phyloP scores from a whole-genome alignment of 1,140 invertebrate species.

The Reticulitermes speratus region DNA sequence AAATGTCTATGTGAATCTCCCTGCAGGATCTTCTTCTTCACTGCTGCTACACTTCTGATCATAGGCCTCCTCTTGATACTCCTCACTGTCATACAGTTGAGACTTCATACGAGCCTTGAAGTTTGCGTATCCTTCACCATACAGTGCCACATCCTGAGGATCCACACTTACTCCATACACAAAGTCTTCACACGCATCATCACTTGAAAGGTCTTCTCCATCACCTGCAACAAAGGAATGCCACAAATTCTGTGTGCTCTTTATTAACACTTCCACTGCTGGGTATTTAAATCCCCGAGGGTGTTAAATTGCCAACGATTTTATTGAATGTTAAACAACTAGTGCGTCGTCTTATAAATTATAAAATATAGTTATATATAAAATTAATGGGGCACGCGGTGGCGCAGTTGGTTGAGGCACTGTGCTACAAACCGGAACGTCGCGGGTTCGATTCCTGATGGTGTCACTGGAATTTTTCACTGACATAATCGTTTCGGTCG shows the following conservation, averaged over 20 bases:
- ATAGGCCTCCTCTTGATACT: background rate
- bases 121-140: slow-evolving; percentile 22
- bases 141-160: slow-evolving; percentile 18
- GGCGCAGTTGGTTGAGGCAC: no score
- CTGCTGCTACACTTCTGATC: background rate
- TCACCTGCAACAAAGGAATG: background rate
- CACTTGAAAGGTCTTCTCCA: background rate
- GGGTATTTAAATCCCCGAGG: no score
- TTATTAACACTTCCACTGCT: background rate
- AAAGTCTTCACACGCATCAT: slow-evolving; percentile 16
- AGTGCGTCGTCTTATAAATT: no score
- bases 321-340: no score
- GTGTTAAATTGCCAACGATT: no score
- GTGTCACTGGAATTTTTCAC: no score
- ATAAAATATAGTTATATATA: no score
- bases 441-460: no score
- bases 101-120: background rate
- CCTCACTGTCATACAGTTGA: background rate
- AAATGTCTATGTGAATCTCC: background rate
- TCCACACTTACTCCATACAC: background rate
- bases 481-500: no score
- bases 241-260: background rate
- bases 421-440: no score
- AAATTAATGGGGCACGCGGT: no score
- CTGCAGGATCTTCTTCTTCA: slow-evolving; percentile 24